Percentiles rank a stretch among this genome's conserved stretches.
These are phyloP conservation scores for Nymphicus hollandicus DNA, from an alignment of 2,113 vertebrate species.

Conservation along the genomic window DNA sequence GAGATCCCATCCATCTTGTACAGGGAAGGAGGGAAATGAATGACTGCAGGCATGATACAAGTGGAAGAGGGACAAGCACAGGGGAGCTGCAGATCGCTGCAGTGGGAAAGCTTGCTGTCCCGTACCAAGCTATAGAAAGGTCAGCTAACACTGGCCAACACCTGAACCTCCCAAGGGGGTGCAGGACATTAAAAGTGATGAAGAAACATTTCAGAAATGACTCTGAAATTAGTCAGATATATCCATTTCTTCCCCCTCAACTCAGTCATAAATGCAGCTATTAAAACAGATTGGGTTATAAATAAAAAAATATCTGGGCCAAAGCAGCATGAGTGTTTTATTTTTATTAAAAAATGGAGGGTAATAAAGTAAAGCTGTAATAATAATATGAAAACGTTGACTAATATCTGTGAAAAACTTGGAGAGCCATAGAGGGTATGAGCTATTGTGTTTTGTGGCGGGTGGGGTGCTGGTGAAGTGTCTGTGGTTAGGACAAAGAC, in stretches of 20 bases:
- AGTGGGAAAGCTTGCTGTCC: background rate
- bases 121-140: background rate
- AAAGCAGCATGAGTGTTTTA: constrained; percentile 11
- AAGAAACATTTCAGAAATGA: background rate
- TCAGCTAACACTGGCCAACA: background rate
- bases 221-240: background rate
- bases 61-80: background rate
- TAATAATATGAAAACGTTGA: constrained; percentile 17
- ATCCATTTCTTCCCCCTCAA: background rate
- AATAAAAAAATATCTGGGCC: background rate
- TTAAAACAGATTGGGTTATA: constrained; percentile 13
- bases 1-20: background rate
- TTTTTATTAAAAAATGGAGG: constrained; percentile 37
- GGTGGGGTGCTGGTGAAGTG: constrained; percentile 51
- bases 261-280: background rate
- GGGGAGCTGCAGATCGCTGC: background rate
- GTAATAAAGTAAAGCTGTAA: constrained; percentile 47
- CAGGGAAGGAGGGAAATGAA: background rate
- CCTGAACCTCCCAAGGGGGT: background rate
- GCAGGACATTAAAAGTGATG: background rate
- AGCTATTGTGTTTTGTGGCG: constrained; percentile 39
- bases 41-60: accelerated
- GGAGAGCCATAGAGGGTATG: background rate
- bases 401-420: constrained; percentile 54
- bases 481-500: constrained; percentile 52